Evolutionary conservation across 2,888 invertebrate species (phyloP).

Genomic region (Ophion ventricosus): DNA sequence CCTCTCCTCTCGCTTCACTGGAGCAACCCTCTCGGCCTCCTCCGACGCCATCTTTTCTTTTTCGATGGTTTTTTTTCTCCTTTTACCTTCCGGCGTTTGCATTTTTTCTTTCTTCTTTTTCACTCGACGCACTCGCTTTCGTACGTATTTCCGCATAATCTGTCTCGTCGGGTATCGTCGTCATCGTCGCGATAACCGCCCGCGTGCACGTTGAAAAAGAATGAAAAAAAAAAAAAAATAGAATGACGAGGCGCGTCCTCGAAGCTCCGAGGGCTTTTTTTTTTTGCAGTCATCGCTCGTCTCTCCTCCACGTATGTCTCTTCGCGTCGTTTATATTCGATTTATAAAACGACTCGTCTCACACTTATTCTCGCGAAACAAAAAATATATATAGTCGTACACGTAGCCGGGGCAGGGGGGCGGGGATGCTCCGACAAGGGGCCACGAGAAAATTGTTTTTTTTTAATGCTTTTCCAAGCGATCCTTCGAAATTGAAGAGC

Average conservation of each 20-base stretch:
- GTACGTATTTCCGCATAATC: constrained; percentile 76
- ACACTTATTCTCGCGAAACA: neutral
- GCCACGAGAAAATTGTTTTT: neutral
- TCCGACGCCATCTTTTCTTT: neutral
- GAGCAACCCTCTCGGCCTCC: constrained; percentile 55
- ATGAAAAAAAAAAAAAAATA: constrained; percentile 59
- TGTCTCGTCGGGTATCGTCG: constrained; percentile 69
- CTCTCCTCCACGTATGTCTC: too few relatives aligned
- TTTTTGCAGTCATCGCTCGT: constrained; percentile 42
- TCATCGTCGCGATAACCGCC: constrained; percentile 43
- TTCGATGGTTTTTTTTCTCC: neutral
- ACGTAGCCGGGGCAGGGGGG: neutral
- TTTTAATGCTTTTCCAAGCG: neutral
- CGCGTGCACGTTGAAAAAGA: constrained; percentile 52
- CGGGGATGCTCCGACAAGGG: neutral
- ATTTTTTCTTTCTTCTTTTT: constrained; percentile 60
- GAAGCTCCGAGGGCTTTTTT: constrained; percentile 32
- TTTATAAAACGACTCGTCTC: constrained; percentile 1
- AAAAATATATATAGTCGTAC: neutral
- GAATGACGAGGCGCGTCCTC: constrained; percentile 31
- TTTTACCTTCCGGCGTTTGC: neutral
- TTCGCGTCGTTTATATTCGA: constrained; percentile 4
- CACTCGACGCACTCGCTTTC: constrained; percentile 19
- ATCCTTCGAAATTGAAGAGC: too few relatives aligned
- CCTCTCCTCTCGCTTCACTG: constrained; percentile 53